phyloP scores from a whole-genome alignment of 2,888 invertebrate genomes.

The Drosophila koepferae region DNA sequence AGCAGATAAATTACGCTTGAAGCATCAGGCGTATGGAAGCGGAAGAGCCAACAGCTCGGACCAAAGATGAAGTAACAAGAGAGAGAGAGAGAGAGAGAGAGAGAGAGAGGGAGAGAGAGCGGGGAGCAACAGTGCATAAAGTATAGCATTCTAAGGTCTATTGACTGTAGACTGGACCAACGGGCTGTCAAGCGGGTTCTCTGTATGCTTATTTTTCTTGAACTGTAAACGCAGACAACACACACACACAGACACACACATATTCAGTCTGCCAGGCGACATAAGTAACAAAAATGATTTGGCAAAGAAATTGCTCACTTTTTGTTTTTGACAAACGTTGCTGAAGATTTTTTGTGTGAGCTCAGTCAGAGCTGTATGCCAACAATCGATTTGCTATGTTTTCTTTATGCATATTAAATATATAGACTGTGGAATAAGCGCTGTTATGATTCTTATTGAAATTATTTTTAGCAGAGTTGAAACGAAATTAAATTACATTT shows the following conservation, averaged over 20 bases:
- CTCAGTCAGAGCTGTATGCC: background rate
- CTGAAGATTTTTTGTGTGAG: constrained; percentile 7
- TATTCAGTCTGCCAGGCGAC: constrained; percentile 44
- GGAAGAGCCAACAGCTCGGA: constrained; percentile 69
- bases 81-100: accelerated
- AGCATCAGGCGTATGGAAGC: constrained; percentile 62
- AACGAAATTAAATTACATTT: no score
- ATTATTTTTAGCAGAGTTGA: no score
- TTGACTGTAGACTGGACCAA: constrained; percentile 12
- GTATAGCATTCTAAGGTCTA: constrained; percentile 14
- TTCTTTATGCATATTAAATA: background rate
- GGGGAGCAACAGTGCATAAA: constrained; percentile 19
- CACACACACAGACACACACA: constrained; percentile 11
- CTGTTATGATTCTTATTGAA: no score
- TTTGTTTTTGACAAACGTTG: background rate
- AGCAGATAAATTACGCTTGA: constrained; percentile 75
- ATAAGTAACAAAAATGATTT: constrained; percentile 36
- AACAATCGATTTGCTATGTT: background rate
- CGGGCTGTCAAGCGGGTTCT: constrained; percentile 51
- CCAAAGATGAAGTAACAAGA: constrained; percentile 27
- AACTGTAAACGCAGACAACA: constrained; percentile 52
- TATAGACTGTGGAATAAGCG: no score
- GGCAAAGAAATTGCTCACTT: constrained; percentile 5
- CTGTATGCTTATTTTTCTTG: constrained; percentile 70
- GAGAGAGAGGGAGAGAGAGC: background rate